Evolutionary conservation across 2,797 vertebrate genomes (phyloP).

Genomic region (Otolemur crassicaudatus): DNA sequence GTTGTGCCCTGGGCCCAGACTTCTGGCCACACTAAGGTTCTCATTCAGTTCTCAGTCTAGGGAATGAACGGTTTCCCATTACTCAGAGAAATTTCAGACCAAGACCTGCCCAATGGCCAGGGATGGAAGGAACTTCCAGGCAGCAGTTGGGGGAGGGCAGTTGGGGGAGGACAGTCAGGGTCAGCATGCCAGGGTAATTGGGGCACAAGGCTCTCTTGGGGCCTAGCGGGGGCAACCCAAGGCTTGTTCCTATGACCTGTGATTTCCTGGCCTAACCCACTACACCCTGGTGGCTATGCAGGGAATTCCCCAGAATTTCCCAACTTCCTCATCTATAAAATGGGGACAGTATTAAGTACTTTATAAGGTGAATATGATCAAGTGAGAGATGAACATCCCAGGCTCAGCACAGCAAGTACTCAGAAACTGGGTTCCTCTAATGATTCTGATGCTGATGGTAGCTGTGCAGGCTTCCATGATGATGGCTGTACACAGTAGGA

Average conservation of each 20-base stretch:
- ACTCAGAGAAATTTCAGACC: background rate
- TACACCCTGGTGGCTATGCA: background rate
- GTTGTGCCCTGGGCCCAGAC: background rate
- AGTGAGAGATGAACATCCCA: background rate
- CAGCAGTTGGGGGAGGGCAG: background rate
- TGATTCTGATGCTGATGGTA: fast-evolving
- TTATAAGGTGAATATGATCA: background rate
- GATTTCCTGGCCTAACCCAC: slow-evolving; percentile 62
- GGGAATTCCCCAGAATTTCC: slow-evolving; percentile 80
- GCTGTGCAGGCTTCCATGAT: background rate
- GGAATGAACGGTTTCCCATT: background rate
- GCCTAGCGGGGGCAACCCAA: slow-evolving; percentile 40
- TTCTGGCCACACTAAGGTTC: background rate
- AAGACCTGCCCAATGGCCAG: background rate
- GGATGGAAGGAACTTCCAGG: background rate
- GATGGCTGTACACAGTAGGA: background rate
- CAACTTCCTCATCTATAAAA: slow-evolving; percentile 74
- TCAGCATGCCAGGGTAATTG: fast-evolving
- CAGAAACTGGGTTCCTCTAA: background rate
- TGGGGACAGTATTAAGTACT: background rate
- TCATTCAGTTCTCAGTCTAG: background rate
- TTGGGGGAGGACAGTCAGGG: background rate
- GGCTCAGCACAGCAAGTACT: background rate
- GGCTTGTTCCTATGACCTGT: slow-evolving; percentile 20
- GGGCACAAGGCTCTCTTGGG: background rate